Evolutionary conservation across 2,113 vertebrate genomes (phyloP).

Genomic region (Antigone vipio): DNA sequence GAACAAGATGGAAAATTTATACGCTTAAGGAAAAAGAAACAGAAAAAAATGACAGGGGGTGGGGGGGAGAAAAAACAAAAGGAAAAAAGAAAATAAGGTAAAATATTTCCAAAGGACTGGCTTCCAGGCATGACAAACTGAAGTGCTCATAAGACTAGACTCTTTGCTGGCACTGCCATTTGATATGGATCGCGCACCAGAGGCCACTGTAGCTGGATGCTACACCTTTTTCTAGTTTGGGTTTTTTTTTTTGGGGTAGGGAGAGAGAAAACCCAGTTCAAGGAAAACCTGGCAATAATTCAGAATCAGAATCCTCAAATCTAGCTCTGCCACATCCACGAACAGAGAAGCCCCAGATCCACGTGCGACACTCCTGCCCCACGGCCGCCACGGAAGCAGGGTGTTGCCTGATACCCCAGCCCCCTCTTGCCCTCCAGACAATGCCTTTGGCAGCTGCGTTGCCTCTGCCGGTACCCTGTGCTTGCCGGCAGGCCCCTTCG

Average conservation of each 20-base stretch:
- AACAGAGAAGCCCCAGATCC: not conserved
- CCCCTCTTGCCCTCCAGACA: not conserved
- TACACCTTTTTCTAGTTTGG: not conserved
- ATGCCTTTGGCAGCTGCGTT: not conserved
- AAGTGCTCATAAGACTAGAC: not conserved
- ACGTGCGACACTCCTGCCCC: not conserved
- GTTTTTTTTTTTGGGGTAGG: too few relatives aligned
- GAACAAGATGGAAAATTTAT: not conserved
- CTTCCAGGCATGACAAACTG: not conserved
- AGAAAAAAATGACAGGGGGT: not conserved
- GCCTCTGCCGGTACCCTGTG: not conserved
- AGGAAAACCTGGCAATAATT: not conserved
- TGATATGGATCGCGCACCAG: not conserved
- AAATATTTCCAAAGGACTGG: not conserved
- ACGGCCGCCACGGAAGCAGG: not conserved
- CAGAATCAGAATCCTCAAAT: not conserved
- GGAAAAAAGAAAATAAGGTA: not conserved
- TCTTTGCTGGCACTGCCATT: not conserved
- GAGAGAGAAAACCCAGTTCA: not conserved
- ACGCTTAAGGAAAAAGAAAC: not conserved
- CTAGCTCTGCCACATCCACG: not conserved
- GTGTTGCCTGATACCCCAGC: not conserved
- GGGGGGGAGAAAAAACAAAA: rapidly evolving
- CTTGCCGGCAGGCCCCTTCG: not conserved
- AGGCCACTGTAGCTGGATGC: not conserved